These are phyloP conservation scores for Platyscapa corneri DNA, from an alignment of 1,140 invertebrate species.

Conservation along the genomic window DNA sequence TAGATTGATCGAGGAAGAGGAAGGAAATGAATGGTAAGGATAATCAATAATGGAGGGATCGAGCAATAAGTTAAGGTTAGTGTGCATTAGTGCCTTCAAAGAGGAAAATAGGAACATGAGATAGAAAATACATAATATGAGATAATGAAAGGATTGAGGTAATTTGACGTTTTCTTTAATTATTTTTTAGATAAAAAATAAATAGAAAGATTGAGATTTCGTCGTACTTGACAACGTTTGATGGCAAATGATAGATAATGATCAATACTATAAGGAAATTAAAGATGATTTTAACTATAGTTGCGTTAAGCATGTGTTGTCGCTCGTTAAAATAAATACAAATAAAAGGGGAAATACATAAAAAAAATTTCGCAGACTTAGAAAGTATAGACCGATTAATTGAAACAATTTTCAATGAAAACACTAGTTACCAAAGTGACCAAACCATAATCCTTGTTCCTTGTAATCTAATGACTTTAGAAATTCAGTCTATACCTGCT, in stretches of 20 bases:
- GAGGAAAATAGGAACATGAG: constrained; percentile 28
- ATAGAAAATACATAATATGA: not conserved
- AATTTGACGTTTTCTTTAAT: constrained; percentile 6
- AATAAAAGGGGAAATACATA: not conserved
- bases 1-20: constrained; percentile 4
- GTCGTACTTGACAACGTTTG: not conserved
- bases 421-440: not conserved
- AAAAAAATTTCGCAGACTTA: constrained; percentile 5
- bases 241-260: constrained; percentile 41
- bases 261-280: not conserved
- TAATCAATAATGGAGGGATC: not conserved
- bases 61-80: constrained; percentile 51
- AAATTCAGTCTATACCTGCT: constrained; percentile 5
- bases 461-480: not conserved
- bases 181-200: not conserved
- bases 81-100: constrained; percentile 40
- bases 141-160: not conserved
- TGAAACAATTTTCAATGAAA: not conserved
- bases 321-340: constrained; percentile 19
- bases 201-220: not conserved
- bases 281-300: not conserved
- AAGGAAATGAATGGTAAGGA: constrained; percentile 1
- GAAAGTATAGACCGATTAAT: constrained; percentile 6
- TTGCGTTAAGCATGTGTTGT: not conserved
- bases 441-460: not conserved